Percentiles rank a stretch among this genome's conserved stretches.
phyloP scores from a whole-genome alignment of 1,140 invertebrate genomes.

The Luehdorfia chinensis region DNA sequence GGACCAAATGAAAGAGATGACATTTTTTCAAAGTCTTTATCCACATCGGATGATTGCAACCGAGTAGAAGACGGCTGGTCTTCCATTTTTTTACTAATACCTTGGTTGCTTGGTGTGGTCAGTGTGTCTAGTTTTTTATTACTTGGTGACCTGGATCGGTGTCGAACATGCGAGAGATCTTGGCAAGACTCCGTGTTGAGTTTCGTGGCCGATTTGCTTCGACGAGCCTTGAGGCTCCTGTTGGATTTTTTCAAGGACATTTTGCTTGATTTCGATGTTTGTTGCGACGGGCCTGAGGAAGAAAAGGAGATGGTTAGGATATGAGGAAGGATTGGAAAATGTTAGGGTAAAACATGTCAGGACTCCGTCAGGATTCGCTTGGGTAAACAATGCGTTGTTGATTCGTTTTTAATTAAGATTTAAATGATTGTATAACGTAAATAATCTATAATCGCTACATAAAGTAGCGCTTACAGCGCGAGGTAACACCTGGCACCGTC shows the following conservation, averaged over 20 bases:
- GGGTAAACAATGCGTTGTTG: too few species aligned
- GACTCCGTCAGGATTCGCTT: too few species aligned
- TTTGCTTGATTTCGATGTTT: constrained; percentile 10
- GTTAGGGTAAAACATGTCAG: too few species aligned
- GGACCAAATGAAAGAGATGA: neutral
- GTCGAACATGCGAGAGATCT: neutral
- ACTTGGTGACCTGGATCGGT: constrained; percentile 2
- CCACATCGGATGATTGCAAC: neutral
- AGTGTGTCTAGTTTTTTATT: neutral
- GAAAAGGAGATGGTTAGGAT: constrained; percentile 20
- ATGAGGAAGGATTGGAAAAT: constrained; percentile 14
- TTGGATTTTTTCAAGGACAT: constrained; percentile 18
- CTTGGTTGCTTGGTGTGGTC: neutral
- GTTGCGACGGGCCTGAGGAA: constrained; percentile 34
- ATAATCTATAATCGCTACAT: too few species aligned
- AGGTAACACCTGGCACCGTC: too few species aligned
- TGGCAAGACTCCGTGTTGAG: neutral
- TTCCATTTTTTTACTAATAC: neutral
- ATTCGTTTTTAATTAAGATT: too few species aligned
- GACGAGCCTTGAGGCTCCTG: constrained; percentile 18
- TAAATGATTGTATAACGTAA: too few species aligned
- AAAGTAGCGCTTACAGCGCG: too few species aligned
- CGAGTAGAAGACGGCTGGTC: neutral
- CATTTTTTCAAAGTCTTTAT: neutral
- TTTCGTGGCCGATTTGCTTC: constrained; percentile 28